Percentiles rank a stretch among this genome's conserved stretches.
Evolutionary conservation across 2,888 invertebrate species (phyloP).

Genomic region (Caenorhabditis sp.): DNA sequence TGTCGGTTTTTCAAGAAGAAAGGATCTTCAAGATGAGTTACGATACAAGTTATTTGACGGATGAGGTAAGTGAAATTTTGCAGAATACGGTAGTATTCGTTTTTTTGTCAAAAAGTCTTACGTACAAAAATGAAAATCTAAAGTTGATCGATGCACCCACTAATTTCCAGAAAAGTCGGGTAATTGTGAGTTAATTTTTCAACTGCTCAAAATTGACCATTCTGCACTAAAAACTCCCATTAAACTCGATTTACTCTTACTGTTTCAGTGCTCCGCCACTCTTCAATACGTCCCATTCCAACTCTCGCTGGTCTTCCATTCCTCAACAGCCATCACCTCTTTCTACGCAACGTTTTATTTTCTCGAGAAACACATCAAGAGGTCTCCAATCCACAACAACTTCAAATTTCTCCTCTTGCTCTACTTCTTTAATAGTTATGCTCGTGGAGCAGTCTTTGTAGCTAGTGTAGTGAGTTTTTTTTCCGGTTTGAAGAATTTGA

Average conservation of each 20-base stretch:
- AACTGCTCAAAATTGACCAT: too few species aligned
- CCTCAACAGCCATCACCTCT: neutral
- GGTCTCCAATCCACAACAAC: slow-evolving; percentile 28
- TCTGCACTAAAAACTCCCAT: neutral
- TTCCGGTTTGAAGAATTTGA: neutral
- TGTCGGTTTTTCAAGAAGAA: too few species aligned
- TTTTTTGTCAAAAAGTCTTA: too few species aligned
- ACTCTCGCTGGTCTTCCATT: slow-evolving; percentile 15
- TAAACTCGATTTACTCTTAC: neutral
- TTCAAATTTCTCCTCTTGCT: slow-evolving; percentile 19
- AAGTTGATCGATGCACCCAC: too few species aligned
- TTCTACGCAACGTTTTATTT: slow-evolving; percentile 25
- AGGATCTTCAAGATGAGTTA: too few species aligned
- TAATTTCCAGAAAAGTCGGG: too few species aligned
- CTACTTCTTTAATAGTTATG: slow-evolving; percentile 18
- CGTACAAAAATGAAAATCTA: too few species aligned
- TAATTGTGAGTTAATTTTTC: neutral
- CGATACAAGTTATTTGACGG: slow-evolving; percentile 21
- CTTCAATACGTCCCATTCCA: slow-evolving; percentile 19
- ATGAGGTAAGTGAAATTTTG: neutral
- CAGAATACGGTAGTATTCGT: neutral
- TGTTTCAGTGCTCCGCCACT: slow-evolving; percentile 25
- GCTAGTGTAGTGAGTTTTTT: slow-evolving; percentile 8
- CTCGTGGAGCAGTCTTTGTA: neutral
- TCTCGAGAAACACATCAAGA: slow-evolving; percentile 13